Percentiles rank a stretch among this genome's conserved stretches.
phyloP scores from a whole-genome alignment of 2,113 vertebrate genomes.

The Brachyistius frenatus region DNA sequence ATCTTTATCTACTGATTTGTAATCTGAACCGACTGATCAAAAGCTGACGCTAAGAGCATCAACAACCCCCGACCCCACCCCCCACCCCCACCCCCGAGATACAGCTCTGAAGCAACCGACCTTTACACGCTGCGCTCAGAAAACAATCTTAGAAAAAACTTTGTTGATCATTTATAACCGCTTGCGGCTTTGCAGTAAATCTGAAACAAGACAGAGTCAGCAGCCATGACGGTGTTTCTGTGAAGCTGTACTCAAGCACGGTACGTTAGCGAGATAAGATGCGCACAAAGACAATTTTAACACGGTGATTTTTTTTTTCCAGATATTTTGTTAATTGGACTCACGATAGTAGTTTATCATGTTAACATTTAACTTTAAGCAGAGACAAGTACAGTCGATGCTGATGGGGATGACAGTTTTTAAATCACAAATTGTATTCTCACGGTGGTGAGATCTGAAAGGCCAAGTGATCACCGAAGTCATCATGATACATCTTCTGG shows the following conservation, averaged over 20 bases:
- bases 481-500: background rate
- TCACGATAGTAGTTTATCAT: background rate
- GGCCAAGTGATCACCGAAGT: background rate
- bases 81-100: background rate
- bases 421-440: background rate
- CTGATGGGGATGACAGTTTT: background rate
- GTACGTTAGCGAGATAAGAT: no score
- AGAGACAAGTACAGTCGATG: background rate
- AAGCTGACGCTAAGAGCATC: slow-evolving; percentile 20
- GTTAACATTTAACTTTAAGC: background rate
- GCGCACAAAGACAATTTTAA: background rate
- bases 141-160: slow-evolving; percentile 17
- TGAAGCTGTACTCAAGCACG: no score
- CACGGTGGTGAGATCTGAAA: background rate
- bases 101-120: background rate
- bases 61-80: background rate
- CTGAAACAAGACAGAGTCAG: background rate
- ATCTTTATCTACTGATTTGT: slow-evolving; percentile 36
- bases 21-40: slow-evolving; percentile 47
- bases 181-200: background rate
- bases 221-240: background rate
- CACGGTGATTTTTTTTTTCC: background rate
- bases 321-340: background rate
- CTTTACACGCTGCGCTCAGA: slow-evolving; percentile 3
- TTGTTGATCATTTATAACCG: slow-evolving; percentile 26